A percentile compares a stretch with the other conserved stretches of the same genome.
These are phyloP conservation scores for Bombus impatiens DNA, from an alignment of 1,140 invertebrate species.

Conservation along the genomic window DNA sequence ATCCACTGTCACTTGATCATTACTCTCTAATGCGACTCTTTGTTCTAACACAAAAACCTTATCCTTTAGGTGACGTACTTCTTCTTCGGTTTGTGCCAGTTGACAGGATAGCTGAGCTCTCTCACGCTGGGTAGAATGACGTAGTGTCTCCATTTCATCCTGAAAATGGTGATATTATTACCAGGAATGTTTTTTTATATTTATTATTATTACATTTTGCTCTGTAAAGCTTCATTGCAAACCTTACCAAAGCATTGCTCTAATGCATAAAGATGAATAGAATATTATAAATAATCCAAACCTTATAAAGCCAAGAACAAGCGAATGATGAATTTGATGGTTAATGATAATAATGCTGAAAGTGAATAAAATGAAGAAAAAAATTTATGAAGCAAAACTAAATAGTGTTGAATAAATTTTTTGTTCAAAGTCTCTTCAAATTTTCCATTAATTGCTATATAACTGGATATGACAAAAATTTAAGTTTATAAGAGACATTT, in stretches of 20 bases:
- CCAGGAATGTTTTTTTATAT: background rate
- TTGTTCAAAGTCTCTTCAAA: background rate
- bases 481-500: background rate
- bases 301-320: slow-evolving; percentile 43
- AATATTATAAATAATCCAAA: slow-evolving; percentile 47
- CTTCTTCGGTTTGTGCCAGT: slow-evolving; percentile 85
- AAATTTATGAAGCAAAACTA: slow-evolving; percentile 40
- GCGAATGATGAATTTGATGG: slow-evolving; percentile 28
- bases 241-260: slow-evolving; percentile 56
- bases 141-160: slow-evolving; percentile 87
- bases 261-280: slow-evolving; percentile 32
- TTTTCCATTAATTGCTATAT: background rate
- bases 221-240: slow-evolving; percentile 47
- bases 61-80: slow-evolving; percentile 85
- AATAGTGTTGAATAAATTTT: slow-evolving; percentile 17
- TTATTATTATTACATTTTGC: slow-evolving; percentile 19
- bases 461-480: background rate
- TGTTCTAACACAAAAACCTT: slow-evolving; percentile 86
- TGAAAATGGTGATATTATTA: slow-evolving; percentile 72
- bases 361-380: slow-evolving; percentile 45
- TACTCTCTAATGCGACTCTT: slow-evolving; percentile 81
- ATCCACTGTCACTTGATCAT: slow-evolving; percentile 84
- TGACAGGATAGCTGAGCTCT: slow-evolving; percentile 84
- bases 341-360: slow-evolving; percentile 40
- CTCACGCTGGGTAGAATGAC: slow-evolving; percentile 86